Evolutionary conservation across 1,140 invertebrate species (phyloP).

Genomic region (Lutraria rhynchaena): DNA sequence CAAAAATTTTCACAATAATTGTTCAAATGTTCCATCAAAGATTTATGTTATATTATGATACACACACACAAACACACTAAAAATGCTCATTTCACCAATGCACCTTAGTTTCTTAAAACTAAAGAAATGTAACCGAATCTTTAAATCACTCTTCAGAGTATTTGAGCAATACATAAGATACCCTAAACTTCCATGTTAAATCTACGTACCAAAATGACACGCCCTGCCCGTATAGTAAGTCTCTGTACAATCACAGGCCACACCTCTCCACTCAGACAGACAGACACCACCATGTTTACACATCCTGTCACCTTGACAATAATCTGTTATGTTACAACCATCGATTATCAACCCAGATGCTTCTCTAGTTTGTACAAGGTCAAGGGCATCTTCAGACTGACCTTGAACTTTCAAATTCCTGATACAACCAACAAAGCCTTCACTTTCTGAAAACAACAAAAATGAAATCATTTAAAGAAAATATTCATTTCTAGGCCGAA

Average conservation of each 20-base stretch:
- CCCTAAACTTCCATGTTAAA: too few relatives aligned
- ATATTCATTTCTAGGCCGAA: too few relatives aligned
- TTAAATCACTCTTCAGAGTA: too few relatives aligned
- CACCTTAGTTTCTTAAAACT: too few relatives aligned
- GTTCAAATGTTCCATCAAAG: too few relatives aligned
- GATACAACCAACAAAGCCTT: slow-evolving; percentile 94
- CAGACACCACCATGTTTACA: slow-evolving; percentile 96
- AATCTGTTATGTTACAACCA: slow-evolving; percentile 94
- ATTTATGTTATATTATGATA: background rate
- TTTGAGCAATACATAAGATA: too few relatives aligned
- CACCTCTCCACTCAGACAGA: slow-evolving; percentile 91
- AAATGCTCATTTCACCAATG: too few relatives aligned
- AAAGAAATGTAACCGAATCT: too few relatives aligned
- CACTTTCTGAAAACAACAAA: slow-evolving; percentile 54
- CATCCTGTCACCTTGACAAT: slow-evolving; percentile 92
- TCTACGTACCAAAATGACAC: slow-evolving; percentile 94
- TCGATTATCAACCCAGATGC: slow-evolving; percentile 92
- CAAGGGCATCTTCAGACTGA: slow-evolving; percentile 88
- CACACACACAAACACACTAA: background rate
- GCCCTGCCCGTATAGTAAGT: slow-evolving; percentile 94
- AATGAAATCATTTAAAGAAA: too few relatives aligned
- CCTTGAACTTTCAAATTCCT: slow-evolving; percentile 93
- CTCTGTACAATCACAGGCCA: slow-evolving; percentile 93
- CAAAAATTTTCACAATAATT: too few relatives aligned
- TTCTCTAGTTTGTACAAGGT: slow-evolving; percentile 88